Conservation (phyloP, 92 coral and sea anemone species). For the Siderastrea siderea region DNA sequence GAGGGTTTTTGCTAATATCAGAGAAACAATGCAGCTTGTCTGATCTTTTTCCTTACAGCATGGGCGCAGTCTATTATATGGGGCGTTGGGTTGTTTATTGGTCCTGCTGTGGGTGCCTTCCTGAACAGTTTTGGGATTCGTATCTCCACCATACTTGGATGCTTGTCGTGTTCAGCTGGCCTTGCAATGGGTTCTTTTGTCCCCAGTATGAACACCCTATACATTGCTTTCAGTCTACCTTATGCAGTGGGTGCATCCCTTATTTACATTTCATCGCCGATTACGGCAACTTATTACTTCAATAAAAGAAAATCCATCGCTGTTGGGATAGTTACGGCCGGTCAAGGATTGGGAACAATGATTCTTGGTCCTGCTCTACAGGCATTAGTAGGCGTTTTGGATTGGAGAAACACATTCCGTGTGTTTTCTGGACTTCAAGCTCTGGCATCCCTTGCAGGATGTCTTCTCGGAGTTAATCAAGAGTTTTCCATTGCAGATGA, state of each 20-base stretch:
- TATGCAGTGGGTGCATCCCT: conserved; percentile 42
- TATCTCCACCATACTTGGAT: not conserved
- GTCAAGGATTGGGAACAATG: conserved; percentile 55
- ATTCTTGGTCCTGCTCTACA: conserved; percentile 52
- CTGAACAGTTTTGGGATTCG: conserved; percentile 26
- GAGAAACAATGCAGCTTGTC: too few relatives aligned
- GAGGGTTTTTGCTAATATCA: too few relatives aligned
- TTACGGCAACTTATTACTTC: conserved; percentile 33
- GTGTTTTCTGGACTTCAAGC: conserved; percentile 45
- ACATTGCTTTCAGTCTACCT: conserved; percentile 51
- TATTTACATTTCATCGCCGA: conserved; percentile 14
- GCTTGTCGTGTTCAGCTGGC: conserved; percentile 2
- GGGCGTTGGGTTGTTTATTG: not conserved
- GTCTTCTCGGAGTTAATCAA: conserved; percentile 3
- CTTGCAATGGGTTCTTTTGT: conserved; percentile 16
- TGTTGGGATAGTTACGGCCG: conserved; percentile 49
- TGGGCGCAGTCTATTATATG: too few relatives aligned
- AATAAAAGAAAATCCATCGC: conserved; percentile 43
- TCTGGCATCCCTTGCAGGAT: not conserved
- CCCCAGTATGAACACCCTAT: conserved; percentile 8
- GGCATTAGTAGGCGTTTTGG: conserved; percentile 33
- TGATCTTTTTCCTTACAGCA: too few relatives aligned
- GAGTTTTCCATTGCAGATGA: not conserved
- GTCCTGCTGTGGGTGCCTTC: conserved; percentile 33
- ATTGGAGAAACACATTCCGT: conserved; percentile 60